Base-by-base conservation (phyloP, 2,113 vertebrate genomes). In the Cranoglanis bouderius region DNA sequence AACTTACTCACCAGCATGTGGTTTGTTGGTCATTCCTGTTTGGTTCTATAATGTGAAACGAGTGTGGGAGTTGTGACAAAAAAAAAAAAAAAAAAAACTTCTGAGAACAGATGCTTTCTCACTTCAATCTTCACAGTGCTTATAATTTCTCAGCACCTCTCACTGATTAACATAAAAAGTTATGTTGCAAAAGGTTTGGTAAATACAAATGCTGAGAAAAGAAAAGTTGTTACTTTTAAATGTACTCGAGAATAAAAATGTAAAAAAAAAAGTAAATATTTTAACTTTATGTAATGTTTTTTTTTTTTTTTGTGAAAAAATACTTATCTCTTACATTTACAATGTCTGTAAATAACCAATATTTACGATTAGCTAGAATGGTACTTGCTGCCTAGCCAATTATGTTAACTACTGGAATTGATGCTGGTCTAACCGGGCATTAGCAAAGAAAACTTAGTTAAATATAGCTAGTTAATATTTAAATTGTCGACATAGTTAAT, bases 1-100 rank as follows among this genome's bases (percentile, higher is more conserved):
- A 87, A 87, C 61, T 70, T 78, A 59, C 19, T 61, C 81, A 59
- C 14, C 14, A 65, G 10, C 55, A 83, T 43, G 82, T 61, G 82
- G 26, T 46, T 46, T 84, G 6, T 14, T 43, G 2, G 38, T 84
- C 40, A 43, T 46, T 26, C 1, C 5, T 2, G 40, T 84, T 78
- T 40, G 32, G 38, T 59, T 59, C 6, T 18, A 18, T 32, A 78
- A 46, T 77, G 74, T 38, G 32, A 72, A 70, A 72, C 38, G 16
- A 2, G 18, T 74, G 19, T 75, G 40, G 21, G 19, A 43, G 38
- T 8, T 72, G 32, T 18, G 16, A 74, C 18, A 32, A 67, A 0
- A 13, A 29, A 7, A 26, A 26, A 26, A 65, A 8, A 65, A 12
- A n/a, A 35, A 72, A 40, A 74, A 21, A 70, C 6, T 35, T 35